Evolutionary conservation across 1,140 invertebrate species (phyloP), one percentile per base, ranked within the genome.

Genomic region (Calephelis nemesis): DNA sequence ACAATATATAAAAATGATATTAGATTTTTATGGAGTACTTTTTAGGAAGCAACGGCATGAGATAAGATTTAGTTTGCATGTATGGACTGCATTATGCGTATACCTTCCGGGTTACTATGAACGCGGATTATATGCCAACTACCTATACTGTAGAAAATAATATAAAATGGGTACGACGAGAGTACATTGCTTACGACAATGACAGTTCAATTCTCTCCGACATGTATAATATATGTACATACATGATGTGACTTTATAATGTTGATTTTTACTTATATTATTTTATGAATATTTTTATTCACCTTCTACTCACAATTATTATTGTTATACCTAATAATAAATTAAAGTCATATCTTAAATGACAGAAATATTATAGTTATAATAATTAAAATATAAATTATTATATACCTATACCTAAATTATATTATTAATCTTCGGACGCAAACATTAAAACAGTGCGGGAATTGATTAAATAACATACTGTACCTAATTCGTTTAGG

Each of bases 211-310:
- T 72, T 75, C 79, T 79, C 76, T 76, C 77, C 70, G 72, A 80
- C 79, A 72, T 79, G 77, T 78, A 78, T 81, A 79, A 74, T 76
- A 82, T 75, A 71, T 83, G 79, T 87, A 82, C 73, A 81, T 84
- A 81, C 79, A 82, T 81, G 81, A 79, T 83, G 82, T 88, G 84
- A 87, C 82, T 83, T 78, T 81, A 83, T 84, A 81, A 73, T 82
- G 83, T 81, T 85, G 84, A 83, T 88, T 84, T 84, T 85, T 76
- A 77, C 80, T 82, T 82, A 77, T 81, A 87, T 90, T 84, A 80
- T 81, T 86, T 87, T 85, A 82, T 65, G 77, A 82, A 80, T 67
- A 72, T 87, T 83, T 82, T 82, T 84, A 84, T 83, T 89, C 76
- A 84, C 77, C 81, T 88, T 85, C 83, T 85, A 84, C 77, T 85